These are phyloP conservation scores for Apolygus lucorum DNA, from an alignment of 1,140 invertebrate species.

Conservation along the genomic window DNA sequence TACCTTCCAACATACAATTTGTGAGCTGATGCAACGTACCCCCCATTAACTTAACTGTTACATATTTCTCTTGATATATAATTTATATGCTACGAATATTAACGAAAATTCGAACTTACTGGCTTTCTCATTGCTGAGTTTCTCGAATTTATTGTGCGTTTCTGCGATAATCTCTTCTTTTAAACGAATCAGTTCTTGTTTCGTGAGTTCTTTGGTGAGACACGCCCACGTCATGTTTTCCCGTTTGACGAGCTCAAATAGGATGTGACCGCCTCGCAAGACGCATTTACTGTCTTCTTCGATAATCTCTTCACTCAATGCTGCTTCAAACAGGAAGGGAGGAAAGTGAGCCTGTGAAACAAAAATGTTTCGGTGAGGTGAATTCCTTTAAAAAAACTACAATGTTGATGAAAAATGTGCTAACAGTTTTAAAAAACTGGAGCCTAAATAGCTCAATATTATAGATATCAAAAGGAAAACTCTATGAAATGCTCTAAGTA, in stretches of 20 bases:
- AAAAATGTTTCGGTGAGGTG: no score
- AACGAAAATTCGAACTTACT: not conserved
- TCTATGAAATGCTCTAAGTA: no score
- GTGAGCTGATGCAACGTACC: no score
- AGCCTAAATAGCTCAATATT: no score
- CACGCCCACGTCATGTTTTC: slow-evolving; percentile 46
- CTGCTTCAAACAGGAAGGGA: slow-evolving; percentile 58
- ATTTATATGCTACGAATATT: no score
- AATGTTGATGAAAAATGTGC: no score
- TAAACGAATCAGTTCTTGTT: slow-evolving; percentile 46
- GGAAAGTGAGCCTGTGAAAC: slow-evolving; percentile 48
- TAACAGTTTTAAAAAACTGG: no score
- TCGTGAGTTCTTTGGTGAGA: slow-evolving; percentile 42
- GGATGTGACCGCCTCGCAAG: slow-evolving; percentile 45
- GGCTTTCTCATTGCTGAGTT: slow-evolving; percentile 40
- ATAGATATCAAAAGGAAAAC: no score
- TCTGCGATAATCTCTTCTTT: slow-evolving; percentile 46
- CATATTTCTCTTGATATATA: no score
- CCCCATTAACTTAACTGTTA: no score
- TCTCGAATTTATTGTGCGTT: slow-evolving; percentile 44
- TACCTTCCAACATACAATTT: no score
- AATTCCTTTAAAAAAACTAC: slow-evolving; percentile 20
- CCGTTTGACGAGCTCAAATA: slow-evolving; percentile 52
- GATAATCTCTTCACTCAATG: slow-evolving; percentile 48
- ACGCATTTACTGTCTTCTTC: slow-evolving; percentile 49